phyloP scores from a whole-genome alignment of 2,888 invertebrate genomes.

The Tubulanus polymorphus region DNA sequence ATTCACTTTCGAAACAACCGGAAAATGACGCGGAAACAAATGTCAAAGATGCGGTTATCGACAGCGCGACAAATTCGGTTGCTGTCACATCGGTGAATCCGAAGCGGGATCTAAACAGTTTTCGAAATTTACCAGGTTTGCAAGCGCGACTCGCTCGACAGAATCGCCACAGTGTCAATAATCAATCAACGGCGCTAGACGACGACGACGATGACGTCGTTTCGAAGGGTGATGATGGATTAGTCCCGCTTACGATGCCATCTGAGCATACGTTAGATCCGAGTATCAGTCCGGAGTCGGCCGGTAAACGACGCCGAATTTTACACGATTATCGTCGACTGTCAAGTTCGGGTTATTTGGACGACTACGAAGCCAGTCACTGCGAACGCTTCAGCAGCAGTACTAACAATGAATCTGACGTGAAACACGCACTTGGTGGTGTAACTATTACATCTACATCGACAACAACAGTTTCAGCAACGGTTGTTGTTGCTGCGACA shows the following conservation, averaged over 20 bases:
- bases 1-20: too few relatives aligned
- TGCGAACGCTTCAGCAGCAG: conserved; percentile 34
- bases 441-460: too few relatives aligned
- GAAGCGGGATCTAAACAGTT: conserved; percentile 22
- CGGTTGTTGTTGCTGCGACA: too few relatives aligned
- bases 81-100: conserved; percentile 6
- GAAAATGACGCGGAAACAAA: too few relatives aligned
- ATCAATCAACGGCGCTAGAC: too few relatives aligned
- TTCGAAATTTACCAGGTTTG: conserved; percentile 33
- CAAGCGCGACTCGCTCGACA: conserved; percentile 24
- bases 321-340: conserved; percentile 50
- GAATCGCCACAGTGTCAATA: too few relatives aligned
- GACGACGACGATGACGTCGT: too few relatives aligned
- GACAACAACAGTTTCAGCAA: too few relatives aligned
- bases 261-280: conserved; percentile 16
- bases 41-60: too few relatives aligned
- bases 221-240: conserved; percentile 9
- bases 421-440: too few relatives aligned
- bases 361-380: conserved; percentile 42
- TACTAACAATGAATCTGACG: conserved; percentile 26
- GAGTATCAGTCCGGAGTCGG: conserved; percentile 34
- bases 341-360: conserved; percentile 50
- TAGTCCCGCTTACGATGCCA: conserved; percentile 16
- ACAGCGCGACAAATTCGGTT: conserved; percentile 14
- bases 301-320: conserved; percentile 39